Evolutionary conservation across 2,888 invertebrate species (phyloP), one percentile per base, ranked within the genome.

Genomic region (Ypsolopha sequella): DNA sequence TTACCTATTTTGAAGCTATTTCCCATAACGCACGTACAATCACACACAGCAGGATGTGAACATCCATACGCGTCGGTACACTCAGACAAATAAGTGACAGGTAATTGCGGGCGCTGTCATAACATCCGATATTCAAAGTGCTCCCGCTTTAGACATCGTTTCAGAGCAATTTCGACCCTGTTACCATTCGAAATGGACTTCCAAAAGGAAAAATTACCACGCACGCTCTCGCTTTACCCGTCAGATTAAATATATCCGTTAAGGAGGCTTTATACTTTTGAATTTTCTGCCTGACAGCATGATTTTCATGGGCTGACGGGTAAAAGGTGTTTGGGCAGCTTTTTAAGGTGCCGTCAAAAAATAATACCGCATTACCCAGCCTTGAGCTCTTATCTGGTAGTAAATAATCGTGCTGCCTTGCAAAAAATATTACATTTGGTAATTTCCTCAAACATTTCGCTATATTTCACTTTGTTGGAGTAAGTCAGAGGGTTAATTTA

Each of bases 51-150:
- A 76, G 79, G 78, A 79, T 80, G 79, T 77, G 77, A 76, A 68
- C 70, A 59, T 60, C 59, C 35, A 45, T 44, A 11, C 45, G 11
- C 11, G 13, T 6, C n/a, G 24, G 65, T 65, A 60, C 65, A 60
- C 58, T 68, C 68, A 64, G 70, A 68, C 66, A 69, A 68, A 71
- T 66, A 72, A 73, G 70, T 75, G 76, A 66, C 80, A 79, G 79
- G 77, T 80, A 81, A 85, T 85, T 82, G 85, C 68, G 44, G 57
- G 53, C 54, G 65, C 72, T 82, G 86, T 85, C 85, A 85, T 80
- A 85, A 85, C 80, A 80, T 78, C 80, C 78, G 75, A 79, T 70
- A 24, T 24, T 24, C 24, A 24, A 24, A 2, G 64, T 64, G 60
- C 35, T 52, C 60, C 57, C 60, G 56, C 52, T 51, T 24, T 24